Conservation (phyloP, 2,113 vertebrate genomes). For the Noturus placidus region DNA sequence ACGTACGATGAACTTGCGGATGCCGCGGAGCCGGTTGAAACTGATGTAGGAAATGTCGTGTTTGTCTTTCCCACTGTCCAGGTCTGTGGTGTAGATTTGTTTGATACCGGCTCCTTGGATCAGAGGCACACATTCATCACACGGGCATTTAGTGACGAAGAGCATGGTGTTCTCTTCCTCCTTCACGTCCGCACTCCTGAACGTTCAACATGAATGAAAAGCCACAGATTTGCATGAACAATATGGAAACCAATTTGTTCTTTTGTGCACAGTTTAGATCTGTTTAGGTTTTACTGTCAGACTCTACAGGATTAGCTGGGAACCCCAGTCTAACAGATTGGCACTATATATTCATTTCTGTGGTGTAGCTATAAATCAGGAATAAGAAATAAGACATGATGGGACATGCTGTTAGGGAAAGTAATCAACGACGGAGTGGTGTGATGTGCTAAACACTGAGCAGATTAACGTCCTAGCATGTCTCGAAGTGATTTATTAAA, state of each 20-base stretch:
- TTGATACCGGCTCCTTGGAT: constrained; percentile 90
- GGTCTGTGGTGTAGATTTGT: constrained; percentile 88
- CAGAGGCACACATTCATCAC: constrained; percentile 92
- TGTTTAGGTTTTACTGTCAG: not conserved
- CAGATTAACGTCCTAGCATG: not conserved
- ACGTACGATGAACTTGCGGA: constrained; percentile 88
- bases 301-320: not conserved
- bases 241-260: no score
- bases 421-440: not conserved
- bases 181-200: constrained; percentile 84
- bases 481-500: not conserved
- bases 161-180: constrained; percentile 84
- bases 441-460: not conserved
- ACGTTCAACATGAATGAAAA: not conserved
- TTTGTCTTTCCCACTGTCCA: constrained; percentile 88
- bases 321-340: not conserved
- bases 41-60: constrained; percentile 92
- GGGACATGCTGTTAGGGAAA: not conserved
- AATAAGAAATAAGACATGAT: not conserved
- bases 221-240: not conserved
- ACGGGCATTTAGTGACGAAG: constrained; percentile 94
- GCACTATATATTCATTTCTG: not conserved
- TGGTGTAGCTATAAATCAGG: not conserved
- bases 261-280: not conserved
- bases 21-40: constrained; percentile 78